Percentiles rank a stretch among this genome's conserved stretches.
These are phyloP conservation scores for Polypedilum pembai DNA, from an alignment of 1,140 invertebrate species.

Conservation along the genomic window DNA sequence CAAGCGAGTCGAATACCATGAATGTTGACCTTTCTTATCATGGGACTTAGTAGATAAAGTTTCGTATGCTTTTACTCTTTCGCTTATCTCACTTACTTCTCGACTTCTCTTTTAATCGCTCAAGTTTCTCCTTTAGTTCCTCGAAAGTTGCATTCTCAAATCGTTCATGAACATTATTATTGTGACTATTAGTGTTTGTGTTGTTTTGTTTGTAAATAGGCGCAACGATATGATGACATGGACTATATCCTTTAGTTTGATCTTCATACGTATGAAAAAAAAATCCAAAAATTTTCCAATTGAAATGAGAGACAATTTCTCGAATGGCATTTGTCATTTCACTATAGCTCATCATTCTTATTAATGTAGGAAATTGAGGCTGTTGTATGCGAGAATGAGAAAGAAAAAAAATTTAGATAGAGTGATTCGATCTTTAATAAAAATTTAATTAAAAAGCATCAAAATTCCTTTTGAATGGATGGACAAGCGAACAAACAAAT, in stretches of 20 bases:
- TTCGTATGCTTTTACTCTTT: no score
- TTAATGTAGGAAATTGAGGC: conserved; percentile 53
- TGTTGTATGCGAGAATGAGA: conserved; percentile 45
- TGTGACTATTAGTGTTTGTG: conserved; percentile 29
- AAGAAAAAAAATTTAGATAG: neutral
- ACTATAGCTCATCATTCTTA: conserved; percentile 78
- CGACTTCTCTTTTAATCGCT: conserved; percentile 55
- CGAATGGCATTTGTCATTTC: conserved; percentile 62
- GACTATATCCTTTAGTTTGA: conserved; percentile 53
- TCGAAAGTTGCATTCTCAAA: conserved; percentile 53
- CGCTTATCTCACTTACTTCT: conserved; percentile 62
- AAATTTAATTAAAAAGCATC: conserved; percentile 19
- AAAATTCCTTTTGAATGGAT: neutral
- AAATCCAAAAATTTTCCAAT: conserved; percentile 59
- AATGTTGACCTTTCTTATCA: no score
- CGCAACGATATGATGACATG: conserved; percentile 62
- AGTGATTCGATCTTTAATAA: neutral
- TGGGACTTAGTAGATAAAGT: no score
- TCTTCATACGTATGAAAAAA: conserved; percentile 59
- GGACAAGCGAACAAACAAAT: neutral
- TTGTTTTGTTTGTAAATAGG: conserved; percentile 52
- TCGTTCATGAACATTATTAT: conserved; percentile 45
- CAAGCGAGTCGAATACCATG: no score
- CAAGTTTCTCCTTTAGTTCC: conserved; percentile 50
- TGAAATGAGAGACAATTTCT: conserved; percentile 56